Percentiles rank a stretch among this genome's conserved stretches.
Conservation (phyloP, 2,888 invertebrate genomes). For the Allophyes oxyacanthae region DNA sequence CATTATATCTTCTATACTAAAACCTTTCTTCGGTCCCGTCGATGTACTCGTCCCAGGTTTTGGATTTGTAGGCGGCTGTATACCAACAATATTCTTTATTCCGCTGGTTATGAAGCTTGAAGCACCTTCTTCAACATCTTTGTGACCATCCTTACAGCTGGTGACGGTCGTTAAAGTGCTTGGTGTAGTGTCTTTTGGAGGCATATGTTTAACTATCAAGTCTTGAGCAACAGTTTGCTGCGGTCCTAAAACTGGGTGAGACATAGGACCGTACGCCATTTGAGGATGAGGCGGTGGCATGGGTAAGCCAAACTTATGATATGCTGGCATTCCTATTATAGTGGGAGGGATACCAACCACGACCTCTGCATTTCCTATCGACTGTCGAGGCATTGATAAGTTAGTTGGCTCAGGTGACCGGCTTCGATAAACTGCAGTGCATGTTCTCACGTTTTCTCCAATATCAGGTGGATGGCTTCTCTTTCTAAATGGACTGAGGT, state of each 20-base stretch:
- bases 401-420: conserved; percentile 87
- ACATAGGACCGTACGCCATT: conserved; percentile 77
- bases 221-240: conserved; percentile 88
- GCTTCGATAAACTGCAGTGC: conserved; percentile 79
- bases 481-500: conserved; percentile 88
- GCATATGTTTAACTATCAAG: conserved; percentile 87
- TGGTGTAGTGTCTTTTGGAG: conserved; percentile 82
- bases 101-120: conserved; percentile 83
- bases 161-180: conserved; percentile 81
- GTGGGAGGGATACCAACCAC: conserved; percentile 79
- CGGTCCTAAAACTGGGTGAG: conserved; percentile 80
- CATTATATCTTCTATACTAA: conserved; percentile 97
- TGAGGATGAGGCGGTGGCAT: conserved; percentile 85
- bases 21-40: conserved; percentile 93
- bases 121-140: conserved; percentile 72
- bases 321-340: conserved; percentile 83
- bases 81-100: conserved; percentile 87
- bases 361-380: conserved; percentile 74
- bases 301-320: conserved; percentile 85
- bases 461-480: conserved; percentile 88
- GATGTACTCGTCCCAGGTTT: conserved; percentile 89
- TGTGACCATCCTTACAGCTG: conserved; percentile 72
- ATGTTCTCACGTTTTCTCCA: conserved; percentile 79
- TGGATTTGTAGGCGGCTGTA: conserved; percentile 82
- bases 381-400: conserved; percentile 81